Evolutionary conservation across 2,888 invertebrate species (phyloP), one percentile per base, ranked within the genome.

Genomic region (Mythimna albipuncta): DNA sequence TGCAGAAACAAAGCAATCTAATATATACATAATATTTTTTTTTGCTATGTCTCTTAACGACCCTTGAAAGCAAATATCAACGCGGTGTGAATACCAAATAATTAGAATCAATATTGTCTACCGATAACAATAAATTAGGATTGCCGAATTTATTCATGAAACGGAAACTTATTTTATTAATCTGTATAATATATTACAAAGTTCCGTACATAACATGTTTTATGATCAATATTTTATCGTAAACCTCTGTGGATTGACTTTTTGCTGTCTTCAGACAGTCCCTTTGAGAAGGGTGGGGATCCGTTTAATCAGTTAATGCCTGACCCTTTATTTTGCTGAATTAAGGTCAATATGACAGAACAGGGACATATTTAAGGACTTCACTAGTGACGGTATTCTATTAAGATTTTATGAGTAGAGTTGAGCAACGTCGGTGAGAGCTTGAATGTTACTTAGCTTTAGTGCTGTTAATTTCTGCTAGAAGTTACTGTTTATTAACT

Each of bases 241-340:
- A 69, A 82, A 75, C 81, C 83, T 79, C 82, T 44, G 73, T 62
- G 84, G 87, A 85, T 82, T 79, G 84, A 84, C 87, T 87, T 90
- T 91, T 89, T 90, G 88, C 89, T 88, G 88, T 90, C 88, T 89
- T 85, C 83, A 83, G 77, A 75, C 80, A 78, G 81, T 77, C 81
- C 83, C 78, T 83, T 89, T 90, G 90, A 90, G 84, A 87, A 90
- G 90, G 91, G 89, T 89, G 89, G 89, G 86, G 87, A 87, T 86
- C 86, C 84, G 85, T 87, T 87, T 90, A 89, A 89, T 89, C 90
- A 90, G 84, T 82, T 85, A 84, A 85, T 88, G 87, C 85, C 80
- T 72, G 85, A 85, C 88, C 89, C 87, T 87, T 87, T 88, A 88
- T 88, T 88, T 87, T 85, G 86, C 86, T 85, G 87, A 88, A 87